Base-by-base conservation (phyloP, 1,140 invertebrate genomes). In the Chionoecetes opilio region DNA sequence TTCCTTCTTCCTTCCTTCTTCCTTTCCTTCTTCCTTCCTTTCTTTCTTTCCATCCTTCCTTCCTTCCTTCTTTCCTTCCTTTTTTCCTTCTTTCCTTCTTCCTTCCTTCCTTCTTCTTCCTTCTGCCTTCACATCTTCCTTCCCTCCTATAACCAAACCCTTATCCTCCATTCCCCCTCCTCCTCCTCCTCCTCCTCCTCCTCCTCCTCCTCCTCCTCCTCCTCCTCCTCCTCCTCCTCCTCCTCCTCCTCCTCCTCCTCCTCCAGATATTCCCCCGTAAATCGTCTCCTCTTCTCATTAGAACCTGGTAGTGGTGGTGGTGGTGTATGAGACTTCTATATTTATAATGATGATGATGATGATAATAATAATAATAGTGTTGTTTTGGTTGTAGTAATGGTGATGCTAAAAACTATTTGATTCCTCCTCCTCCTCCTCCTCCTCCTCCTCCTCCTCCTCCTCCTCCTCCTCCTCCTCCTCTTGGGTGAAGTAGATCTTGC, bases 241-340 rank as follows among this genome's bases (percentile, higher is more conserved):
- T 38, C n/a, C 85, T 87, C n/a, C 85, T 87, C 32, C 32, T 87
- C 37, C 37, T 29, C 37, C 85, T 75, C 63, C 63, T n/a, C 63
- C n/a, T 75, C 11, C 21, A n/a, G 26, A 75, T 75, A 8, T 75
- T n/a, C 63, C n/a, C 63, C 63, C n/a, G 63, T 75, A 75, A 75
- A 75, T 75, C 21, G 63, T 75, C 63, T 75, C 21, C 21, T n/a
- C 63, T 26, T 75, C 63, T 75, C 63, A 75, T 75, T 75, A 75
- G n/a, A 38, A 32, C 6, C 34, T 37, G 85, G 29, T 21, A n/a
- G 85, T 35, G 85, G 8, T 35, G 32, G 85, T 35, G 85, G n/a
- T 35, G 85, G 85, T 35, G n/a, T n/a, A n/a, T n/a, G n/a, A n/a
- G n/a, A n/a, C n/a, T n/a, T n/a, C n/a, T n/a, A n/a, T n/a, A n/a